Evolutionary conservation across 2,888 invertebrate species (phyloP).

Genomic region (Philereme transversata): DNA sequence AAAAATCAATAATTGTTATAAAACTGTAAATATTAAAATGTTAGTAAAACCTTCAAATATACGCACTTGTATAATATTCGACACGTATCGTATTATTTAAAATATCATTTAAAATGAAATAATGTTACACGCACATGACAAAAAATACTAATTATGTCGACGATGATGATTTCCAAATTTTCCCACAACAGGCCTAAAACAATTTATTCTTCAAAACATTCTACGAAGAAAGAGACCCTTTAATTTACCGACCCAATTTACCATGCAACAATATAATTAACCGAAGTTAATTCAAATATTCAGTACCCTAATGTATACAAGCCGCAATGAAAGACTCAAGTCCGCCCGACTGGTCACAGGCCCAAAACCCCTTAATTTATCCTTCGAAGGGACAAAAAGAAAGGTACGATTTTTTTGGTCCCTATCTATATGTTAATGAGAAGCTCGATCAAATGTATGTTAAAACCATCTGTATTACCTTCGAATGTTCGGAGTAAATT

Average conservation of each 20-base stretch:
- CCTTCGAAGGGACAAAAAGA: conserved; percentile 53
- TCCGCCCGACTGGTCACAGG: conserved; percentile 54
- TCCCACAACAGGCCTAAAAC: conserved; percentile 17
- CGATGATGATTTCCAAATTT: neutral
- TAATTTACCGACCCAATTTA: conserved; percentile 37
- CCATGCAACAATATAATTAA: conserved; percentile 53
- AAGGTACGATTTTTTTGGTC: conserved; percentile 61
- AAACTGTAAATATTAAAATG: no score
- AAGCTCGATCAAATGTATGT: conserved; percentile 64
- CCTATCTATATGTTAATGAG: conserved; percentile 70
- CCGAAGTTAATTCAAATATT: conserved; percentile 49
- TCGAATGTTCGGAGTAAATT: conserved; percentile 52
- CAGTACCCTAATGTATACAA: conserved; percentile 54
- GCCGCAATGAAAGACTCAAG: conserved; percentile 52
- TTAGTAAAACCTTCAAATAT: no score
- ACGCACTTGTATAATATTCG: no score
- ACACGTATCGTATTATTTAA: no score
- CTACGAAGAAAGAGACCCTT: conserved; percentile 22
- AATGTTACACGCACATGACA: no score
- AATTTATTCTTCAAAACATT: conserved; percentile 28
- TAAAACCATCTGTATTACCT: conserved; percentile 61
- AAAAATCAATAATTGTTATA: no score
- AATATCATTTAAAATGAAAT: no score
- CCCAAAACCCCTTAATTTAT: conserved; percentile 61
- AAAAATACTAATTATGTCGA: no score